Conservation (phyloP, 2,888 invertebrate species). For the Drosophila affinis region DNA sequence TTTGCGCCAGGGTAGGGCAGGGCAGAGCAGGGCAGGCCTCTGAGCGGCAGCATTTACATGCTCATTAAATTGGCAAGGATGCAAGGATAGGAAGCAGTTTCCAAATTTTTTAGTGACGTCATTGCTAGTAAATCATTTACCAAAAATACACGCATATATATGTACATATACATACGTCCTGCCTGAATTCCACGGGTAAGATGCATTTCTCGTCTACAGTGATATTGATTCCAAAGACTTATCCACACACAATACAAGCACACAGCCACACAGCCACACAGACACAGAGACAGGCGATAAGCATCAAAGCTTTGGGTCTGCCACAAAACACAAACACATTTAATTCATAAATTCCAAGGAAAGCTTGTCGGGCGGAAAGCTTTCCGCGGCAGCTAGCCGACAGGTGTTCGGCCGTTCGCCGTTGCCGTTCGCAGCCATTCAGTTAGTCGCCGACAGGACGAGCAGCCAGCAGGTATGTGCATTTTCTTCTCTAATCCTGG, state of each 20-base stretch:
- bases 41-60: slow-evolving; percentile 21
- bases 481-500: background rate
- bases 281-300: background rate
- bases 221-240: slow-evolving; percentile 55
- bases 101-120: slow-evolving; percentile 56
- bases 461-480: slow-evolving; percentile 66
- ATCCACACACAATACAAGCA: background rate
- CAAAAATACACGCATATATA: no score
- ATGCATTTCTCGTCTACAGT: slow-evolving; percentile 27
- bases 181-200: background rate
- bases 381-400: slow-evolving; percentile 52
- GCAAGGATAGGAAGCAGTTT: slow-evolving; percentile 1
- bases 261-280: background rate
- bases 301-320: slow-evolving; percentile 52
- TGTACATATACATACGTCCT: no score
- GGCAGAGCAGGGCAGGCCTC: background rate
- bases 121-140: slow-evolving; percentile 22
- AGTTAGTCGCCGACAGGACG: slow-evolving; percentile 72
- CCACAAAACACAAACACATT: slow-evolving; percentile 47
- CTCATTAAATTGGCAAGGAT: slow-evolving; percentile 48
- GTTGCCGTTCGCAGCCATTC: slow-evolving; percentile 1
- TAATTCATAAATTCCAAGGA: slow-evolving; percentile 66
- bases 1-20: background rate
- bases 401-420: slow-evolving; percentile 66
- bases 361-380: slow-evolving; percentile 43